A percentile compares a stretch with the other conserved stretches of the same genome.
phyloP scores from a whole-genome alignment of 2,797 vertebrate species.

The Enoplosus armatus region DNA sequence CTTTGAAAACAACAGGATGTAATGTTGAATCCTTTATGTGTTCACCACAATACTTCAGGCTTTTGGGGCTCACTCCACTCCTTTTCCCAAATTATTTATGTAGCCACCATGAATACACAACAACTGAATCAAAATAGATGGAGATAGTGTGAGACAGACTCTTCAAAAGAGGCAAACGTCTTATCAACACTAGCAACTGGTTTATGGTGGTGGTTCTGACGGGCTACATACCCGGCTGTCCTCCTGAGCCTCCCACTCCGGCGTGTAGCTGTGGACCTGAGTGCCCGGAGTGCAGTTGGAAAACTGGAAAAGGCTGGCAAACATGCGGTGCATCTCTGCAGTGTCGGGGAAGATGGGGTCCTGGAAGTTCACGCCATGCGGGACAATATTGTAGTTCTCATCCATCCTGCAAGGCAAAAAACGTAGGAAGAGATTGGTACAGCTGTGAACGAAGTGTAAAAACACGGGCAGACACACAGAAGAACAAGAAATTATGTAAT shows the following conservation, averaged over 20 bases:
- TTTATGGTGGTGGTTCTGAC: constrained; percentile 1
- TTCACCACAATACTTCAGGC: constrained; percentile 25
- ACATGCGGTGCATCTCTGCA: constrained; percentile 87
- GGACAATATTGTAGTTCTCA: constrained; percentile 89
- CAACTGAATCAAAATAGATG: constrained; percentile 16
- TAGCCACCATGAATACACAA: constrained; percentile 6
- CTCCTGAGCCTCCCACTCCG: constrained; percentile 89
- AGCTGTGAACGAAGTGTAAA: constrained; percentile 3
- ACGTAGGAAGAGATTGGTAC: background rate
- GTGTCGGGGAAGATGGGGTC: constrained; percentile 89
- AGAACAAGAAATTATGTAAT: background rate
- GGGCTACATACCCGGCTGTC: constrained; percentile 85
- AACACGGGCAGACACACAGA: constrained; percentile 13
- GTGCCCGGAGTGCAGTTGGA: constrained; percentile 88
- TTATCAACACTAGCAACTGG: background rate
- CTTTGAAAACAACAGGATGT: constrained; percentile 56
- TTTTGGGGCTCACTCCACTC: constrained; percentile 7
- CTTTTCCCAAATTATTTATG: constrained; percentile 16
- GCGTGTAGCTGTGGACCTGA: constrained; percentile 85
- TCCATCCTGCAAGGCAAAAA: constrained; percentile 84
- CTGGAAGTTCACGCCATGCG: constrained; percentile 91
- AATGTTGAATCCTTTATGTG: constrained; percentile 40
- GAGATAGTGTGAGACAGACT: constrained; percentile 15
- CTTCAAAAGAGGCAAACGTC: constrained; percentile 18
- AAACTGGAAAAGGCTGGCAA: constrained; percentile 90